phyloP scores from a whole-genome alignment of 2,797 vertebrate species.

The Protosalanx chinensis region DNA sequence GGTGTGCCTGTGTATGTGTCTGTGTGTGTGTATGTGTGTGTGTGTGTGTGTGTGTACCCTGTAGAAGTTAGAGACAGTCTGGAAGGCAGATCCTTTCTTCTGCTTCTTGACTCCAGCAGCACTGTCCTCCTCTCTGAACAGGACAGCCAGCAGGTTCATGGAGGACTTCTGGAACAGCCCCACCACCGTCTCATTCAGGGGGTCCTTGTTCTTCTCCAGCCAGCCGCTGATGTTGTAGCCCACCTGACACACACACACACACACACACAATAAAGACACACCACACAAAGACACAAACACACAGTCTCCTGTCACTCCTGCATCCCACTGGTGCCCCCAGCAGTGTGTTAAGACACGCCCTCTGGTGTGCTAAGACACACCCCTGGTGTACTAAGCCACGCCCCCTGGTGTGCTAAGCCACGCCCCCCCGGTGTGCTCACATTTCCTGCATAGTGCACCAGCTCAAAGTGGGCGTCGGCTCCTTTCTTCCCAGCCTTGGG shows the following conservation, averaged over 20 bases:
- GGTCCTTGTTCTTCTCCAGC: constrained; percentile 75
- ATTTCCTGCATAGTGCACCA: constrained; percentile 55
- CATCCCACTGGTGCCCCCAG: no score
- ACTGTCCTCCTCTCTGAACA: constrained; percentile 71
- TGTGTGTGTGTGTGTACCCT: constrained; percentile 42
- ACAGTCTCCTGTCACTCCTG: not conserved
- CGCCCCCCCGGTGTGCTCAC: constrained; percentile 37
- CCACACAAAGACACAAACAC: constrained; percentile 24
- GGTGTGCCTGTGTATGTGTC: not conserved
- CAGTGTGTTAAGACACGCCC: not conserved
- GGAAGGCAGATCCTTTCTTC: constrained; percentile 68
- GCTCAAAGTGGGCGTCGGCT: constrained; percentile 61
- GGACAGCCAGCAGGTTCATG: constrained; percentile 49
- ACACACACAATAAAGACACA: not conserved
- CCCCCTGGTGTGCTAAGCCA: no score
- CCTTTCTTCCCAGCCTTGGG: constrained; percentile 66
- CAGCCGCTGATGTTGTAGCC: constrained; percentile 66
- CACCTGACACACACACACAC: constrained; percentile 46
- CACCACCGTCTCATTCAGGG: constrained; percentile 68
- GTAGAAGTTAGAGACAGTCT: constrained; percentile 67
- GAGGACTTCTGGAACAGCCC: constrained; percentile 71
- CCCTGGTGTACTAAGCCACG: not conserved
- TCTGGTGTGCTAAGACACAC: not conserved
- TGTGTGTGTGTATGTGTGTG: not conserved
- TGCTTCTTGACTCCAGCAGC: constrained; percentile 62